These are phyloP conservation scores for Toxotes chatareus DNA, from an alignment of 2,113 vertebrate species.

Conservation along the genomic window DNA sequence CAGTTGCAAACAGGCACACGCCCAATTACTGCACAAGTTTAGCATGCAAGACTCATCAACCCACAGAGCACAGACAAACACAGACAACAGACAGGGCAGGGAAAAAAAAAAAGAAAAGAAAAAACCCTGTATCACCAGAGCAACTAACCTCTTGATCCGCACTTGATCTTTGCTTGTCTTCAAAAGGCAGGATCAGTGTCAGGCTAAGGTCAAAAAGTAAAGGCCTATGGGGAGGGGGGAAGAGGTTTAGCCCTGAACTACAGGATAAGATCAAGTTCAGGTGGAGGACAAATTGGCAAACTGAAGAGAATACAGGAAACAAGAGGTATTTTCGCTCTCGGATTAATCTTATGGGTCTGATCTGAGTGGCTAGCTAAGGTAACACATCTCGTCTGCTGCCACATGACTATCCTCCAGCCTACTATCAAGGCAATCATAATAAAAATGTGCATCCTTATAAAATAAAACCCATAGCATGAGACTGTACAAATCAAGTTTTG, in stretches of 20 bases:
- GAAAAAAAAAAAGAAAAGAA: not conserved
- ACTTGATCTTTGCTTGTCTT: conserved; percentile 74
- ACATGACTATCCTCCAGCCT: not conserved
- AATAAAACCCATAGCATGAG: not conserved
- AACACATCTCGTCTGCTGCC: not conserved
- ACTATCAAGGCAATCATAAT: not conserved
- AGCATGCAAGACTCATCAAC: conserved; percentile 46
- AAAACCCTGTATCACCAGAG: conserved; percentile 26
- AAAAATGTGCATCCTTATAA: not conserved
- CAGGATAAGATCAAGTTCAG: conserved; percentile 64
- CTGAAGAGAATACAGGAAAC: not conserved
- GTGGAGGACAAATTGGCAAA: conserved; percentile 46
- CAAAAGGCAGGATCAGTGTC: conserved; percentile 68
- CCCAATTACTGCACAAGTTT: conserved; percentile 43
- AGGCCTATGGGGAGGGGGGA: conserved; percentile 38
- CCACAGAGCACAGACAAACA: conserved; percentile 39
- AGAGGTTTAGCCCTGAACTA: conserved; percentile 48
- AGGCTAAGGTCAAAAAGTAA: conserved; percentile 69
- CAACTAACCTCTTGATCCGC: conserved; percentile 61
- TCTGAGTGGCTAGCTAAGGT: not conserved
- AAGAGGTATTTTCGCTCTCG: not conserved
- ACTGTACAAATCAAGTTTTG: conserved; percentile 2
- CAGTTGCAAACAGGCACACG: conserved; percentile 44
- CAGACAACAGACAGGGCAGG: conserved; percentile 29
- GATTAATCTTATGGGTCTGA: not conserved